A percentile compares a stretch with the other conserved stretches of the same genome.
phyloP scores from a whole-genome alignment of 2,113 vertebrate species.

The Carassius gibelio region DNA sequence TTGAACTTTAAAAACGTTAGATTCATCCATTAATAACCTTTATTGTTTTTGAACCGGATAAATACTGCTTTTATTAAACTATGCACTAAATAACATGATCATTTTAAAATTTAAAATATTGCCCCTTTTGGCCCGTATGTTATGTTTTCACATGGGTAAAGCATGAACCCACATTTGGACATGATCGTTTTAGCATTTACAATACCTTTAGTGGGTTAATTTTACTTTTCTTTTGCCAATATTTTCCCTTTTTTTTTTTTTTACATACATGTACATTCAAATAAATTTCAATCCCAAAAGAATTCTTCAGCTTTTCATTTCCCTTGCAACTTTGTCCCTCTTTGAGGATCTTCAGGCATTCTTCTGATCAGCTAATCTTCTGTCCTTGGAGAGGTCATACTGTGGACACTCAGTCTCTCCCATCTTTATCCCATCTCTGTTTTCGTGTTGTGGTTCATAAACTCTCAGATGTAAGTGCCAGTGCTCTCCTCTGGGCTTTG shows the following conservation, averaged over 20 bases:
- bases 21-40: too few species aligned
- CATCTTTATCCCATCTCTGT: slow-evolving; percentile 26
- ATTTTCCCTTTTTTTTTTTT: too few species aligned
- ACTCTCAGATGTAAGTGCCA: neutral
- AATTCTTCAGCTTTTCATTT: slow-evolving; percentile 12
- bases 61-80: neutral
- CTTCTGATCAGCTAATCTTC: slow-evolving; percentile 45
- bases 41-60: too few species aligned
- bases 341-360: slow-evolving; percentile 22
- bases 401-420: slow-evolving; percentile 6
- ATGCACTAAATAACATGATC: neutral
- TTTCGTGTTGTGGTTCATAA: slow-evolving; percentile 20
- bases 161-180: neutral
- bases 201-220: neutral
- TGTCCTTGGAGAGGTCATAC: slow-evolving; percentile 46
- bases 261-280: too few species aligned
- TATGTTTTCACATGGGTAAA: neutral
- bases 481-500: slow-evolving; percentile 9
- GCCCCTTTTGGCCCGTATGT: neutral
- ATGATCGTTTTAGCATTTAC: neutral
- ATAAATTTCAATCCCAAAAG: neutral
- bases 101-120: neutral
- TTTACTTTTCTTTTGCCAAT: too few species aligned
- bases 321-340: slow-evolving; percentile 19
- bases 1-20: too few species aligned